Evolutionary conservation across 1,140 invertebrate species (phyloP), one percentile per base, ranked within the genome.

Genomic region (Lanistes nyassanus): DNA sequence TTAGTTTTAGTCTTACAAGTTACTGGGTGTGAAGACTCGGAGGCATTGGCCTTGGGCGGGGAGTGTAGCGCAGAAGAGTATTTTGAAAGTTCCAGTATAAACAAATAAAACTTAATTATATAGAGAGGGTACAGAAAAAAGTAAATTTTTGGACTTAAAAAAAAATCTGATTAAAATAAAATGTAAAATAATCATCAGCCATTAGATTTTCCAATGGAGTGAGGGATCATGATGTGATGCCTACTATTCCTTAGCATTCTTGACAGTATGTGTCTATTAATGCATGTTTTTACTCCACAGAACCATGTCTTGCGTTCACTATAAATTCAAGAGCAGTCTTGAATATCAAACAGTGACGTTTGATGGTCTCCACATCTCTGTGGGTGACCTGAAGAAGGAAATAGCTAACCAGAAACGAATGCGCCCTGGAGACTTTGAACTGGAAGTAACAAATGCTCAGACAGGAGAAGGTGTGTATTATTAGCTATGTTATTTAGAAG

Each of bases 301-400:
- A 23, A 39, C 23, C n/a, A 90, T 90, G 90, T 90, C 89, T 94
- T 98, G 96, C 83, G 95, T 99, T 76, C 97, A 99, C 90, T 99
- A 99, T 90, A 99, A 99, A 90, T 99, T 99, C 88, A 98, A 98
- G 91, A 97, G 96, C 83, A 94, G 95, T 67, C 92, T 97, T 82
- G 95, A 98, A 86, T 98, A 94, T 91, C 96, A 98, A 87, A 98
- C 97, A 6, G 94, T 99, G 62, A 97, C 95, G 31, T 98, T 99
- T 88, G 97, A 99, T 92, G 97, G 97, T 60, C 91, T 99, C 42
- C 95, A 98, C 87, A 98, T 99, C 85, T 97, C 96, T 62, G 94
- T 98, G 79, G 93, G 93, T 31, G 97, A 99, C 88, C 91, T 99
- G 67, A 99, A 99, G 90, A 95, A 96, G 84, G 93, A 95, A 60